phyloP scores from a whole-genome alignment of 2,888 invertebrate species.

The Cartodere bifasciata region DNA sequence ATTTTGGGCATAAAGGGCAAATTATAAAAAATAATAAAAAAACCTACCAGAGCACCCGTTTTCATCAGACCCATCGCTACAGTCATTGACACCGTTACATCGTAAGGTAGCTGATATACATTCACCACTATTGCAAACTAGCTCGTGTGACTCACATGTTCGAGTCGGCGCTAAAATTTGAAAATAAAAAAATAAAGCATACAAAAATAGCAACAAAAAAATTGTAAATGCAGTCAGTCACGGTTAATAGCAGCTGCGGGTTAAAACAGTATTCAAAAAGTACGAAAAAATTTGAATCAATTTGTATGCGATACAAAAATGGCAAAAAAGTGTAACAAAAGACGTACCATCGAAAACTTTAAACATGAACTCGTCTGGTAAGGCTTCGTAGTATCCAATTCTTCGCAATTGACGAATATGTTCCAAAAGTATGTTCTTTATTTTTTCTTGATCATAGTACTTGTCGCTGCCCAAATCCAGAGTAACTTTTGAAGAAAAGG shows the following conservation, averaged over 20 bases:
- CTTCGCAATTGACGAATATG: constrained; percentile 42
- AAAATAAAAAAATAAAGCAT: constrained; percentile 19
- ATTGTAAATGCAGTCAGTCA: constrained; percentile 11
- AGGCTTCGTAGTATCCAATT: constrained; percentile 42
- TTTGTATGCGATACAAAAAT: constrained; percentile 2
- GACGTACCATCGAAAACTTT: constrained; percentile 41
- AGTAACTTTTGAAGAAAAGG: constrained; percentile 50
- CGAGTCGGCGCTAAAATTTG: constrained; percentile 14
- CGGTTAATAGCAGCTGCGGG: no score
- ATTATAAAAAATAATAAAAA: constrained; percentile 14
- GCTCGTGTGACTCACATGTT: constrained; percentile 30
- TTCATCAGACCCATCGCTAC: constrained; percentile 49
- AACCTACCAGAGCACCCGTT: constrained; percentile 29
- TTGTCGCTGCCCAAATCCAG: constrained; percentile 53
- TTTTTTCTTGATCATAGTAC: constrained; percentile 39
- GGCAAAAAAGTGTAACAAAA: constrained; percentile 5
- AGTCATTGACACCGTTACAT: constrained; percentile 47
- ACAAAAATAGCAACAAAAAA: constrained; percentile 16
- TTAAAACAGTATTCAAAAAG: constrained; percentile 13
- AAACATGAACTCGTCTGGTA: constrained; percentile 48
- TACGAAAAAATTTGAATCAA: constrained; percentile 6
- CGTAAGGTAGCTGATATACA: constrained; percentile 33
- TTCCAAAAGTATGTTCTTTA: constrained; percentile 39
- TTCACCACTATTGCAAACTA: constrained; percentile 36
- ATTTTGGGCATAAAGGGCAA: constrained; percentile 14